phyloP scores from a whole-genome alignment of 1,140 invertebrate species.

The Habropoda laboriosa region DNA sequence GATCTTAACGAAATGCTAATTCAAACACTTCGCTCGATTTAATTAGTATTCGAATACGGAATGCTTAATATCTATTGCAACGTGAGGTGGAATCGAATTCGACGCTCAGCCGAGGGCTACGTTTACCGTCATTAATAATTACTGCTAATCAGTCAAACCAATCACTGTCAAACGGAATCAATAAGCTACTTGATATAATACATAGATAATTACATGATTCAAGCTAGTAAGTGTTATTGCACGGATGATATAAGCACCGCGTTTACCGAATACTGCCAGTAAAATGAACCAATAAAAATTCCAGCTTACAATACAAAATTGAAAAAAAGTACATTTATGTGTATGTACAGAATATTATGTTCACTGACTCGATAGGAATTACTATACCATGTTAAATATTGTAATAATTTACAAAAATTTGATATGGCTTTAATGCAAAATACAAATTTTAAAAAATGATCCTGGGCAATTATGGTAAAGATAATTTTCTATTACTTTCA shows the following conservation, averaged over 20 bases:
- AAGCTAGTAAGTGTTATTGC: neutral
- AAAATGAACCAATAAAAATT: neutral
- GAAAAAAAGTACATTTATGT: no score
- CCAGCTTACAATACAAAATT: neutral
- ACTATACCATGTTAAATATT: no score
- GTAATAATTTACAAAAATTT: no score
- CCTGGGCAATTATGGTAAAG: no score
- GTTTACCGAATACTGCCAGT: neutral
- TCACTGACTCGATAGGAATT: no score
- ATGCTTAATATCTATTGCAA: conserved; percentile 31
- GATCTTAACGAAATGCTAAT: conserved; percentile 3
- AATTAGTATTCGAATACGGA: conserved; percentile 25
- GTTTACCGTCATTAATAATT: conserved; percentile 33
- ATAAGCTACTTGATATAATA: conserved; percentile 30
- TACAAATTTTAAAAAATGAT: no score
- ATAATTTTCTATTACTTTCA: no score
- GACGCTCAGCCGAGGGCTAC: neutral
- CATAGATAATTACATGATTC: conserved; percentile 24
- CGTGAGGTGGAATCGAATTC: conserved; percentile 21
- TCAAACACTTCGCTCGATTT: neutral
- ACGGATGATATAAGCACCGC: neutral
- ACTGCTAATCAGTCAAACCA: conserved; percentile 20
- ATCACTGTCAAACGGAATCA: conserved; percentile 43
- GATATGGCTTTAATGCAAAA: no score
- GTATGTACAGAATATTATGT: no score